Percentiles rank a stretch among this genome's conserved stretches.
Conservation (phyloP, 2,113 vertebrate genomes). For the Trichechus manatus region DNA sequence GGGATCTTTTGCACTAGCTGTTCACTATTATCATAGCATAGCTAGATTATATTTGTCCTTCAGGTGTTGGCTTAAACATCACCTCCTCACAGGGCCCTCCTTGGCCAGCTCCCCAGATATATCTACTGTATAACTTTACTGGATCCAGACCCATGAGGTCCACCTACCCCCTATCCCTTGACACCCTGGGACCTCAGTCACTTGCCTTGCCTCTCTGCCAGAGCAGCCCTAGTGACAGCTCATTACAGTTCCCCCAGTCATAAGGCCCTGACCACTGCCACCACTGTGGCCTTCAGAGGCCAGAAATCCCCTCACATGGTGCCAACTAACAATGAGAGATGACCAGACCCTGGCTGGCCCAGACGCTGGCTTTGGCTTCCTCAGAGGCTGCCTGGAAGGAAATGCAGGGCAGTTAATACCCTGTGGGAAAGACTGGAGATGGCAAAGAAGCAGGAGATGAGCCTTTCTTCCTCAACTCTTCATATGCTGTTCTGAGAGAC, state of each 20-base stretch:
- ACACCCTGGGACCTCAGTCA: background rate
- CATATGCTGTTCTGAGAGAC: background rate
- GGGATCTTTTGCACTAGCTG: background rate
- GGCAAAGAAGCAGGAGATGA: background rate
- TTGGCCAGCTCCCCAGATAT: background rate
- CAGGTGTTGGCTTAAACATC: background rate
- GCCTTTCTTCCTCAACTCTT: background rate
- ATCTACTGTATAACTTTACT: background rate
- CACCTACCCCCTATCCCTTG: background rate
- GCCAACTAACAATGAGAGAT: background rate
- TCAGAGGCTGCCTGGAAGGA: background rate
- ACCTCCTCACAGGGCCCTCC: background rate
- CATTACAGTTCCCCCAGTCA: background rate
- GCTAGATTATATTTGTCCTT: background rate
- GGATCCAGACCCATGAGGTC: background rate
- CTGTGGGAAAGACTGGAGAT: background rate
- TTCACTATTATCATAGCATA: background rate
- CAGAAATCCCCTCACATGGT: background rate
- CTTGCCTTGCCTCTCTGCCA: background rate
- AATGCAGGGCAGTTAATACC: background rate
- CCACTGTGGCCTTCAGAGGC: background rate
- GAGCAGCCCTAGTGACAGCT: background rate
- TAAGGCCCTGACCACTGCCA: background rate
- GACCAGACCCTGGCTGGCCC: background rate
- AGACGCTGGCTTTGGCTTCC: background rate